These are phyloP conservation scores for Galleria mellonella DNA, from an alignment of 1,140 invertebrate genomes.

Conservation along the genomic window DNA sequence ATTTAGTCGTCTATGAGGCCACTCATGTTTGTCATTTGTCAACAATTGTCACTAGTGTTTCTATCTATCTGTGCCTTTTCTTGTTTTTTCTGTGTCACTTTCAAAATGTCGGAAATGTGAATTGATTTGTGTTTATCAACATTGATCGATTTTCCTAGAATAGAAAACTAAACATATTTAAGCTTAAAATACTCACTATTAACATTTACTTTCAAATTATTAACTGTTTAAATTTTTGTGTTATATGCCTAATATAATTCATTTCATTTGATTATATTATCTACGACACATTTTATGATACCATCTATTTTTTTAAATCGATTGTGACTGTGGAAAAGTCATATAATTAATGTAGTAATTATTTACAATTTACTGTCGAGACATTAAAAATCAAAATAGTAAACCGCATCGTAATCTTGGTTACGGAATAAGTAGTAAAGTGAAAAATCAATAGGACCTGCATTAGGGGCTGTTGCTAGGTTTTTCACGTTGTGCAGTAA, in stretches of 20 bases:
- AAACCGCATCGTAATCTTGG: neutral
- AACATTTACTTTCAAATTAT: no score
- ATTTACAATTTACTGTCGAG: constrained; percentile 1
- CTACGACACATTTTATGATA: neutral
- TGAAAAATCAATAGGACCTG: constrained; percentile 59
- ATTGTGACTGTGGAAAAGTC: neutral
- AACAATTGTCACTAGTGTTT: no score
- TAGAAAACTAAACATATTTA: neutral
- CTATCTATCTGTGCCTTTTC: no score
- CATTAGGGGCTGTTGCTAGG: constrained; percentile 52
- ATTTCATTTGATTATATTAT: neutral
- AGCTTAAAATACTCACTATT: no score
- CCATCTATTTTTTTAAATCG: neutral
- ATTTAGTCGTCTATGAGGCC: no score
- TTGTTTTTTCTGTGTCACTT: neutral
- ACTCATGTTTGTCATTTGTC: no score
- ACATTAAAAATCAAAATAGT: neutral
- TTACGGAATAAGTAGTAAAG: constrained; percentile 8
- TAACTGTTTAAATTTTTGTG: no score
- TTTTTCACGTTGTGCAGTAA: constrained; percentile 32
- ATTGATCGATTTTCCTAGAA: constrained; percentile 41
- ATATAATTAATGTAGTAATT: neutral
- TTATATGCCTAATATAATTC: no score
- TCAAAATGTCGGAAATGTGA: constrained; percentile 8
- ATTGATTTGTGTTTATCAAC: constrained; percentile 56